A percentile compares a stretch with the other conserved stretches of the same genome.
These are phyloP conservation scores for Pipra filicauda DNA, from an alignment of 2,113 vertebrate species.

Conservation along the genomic window DNA sequence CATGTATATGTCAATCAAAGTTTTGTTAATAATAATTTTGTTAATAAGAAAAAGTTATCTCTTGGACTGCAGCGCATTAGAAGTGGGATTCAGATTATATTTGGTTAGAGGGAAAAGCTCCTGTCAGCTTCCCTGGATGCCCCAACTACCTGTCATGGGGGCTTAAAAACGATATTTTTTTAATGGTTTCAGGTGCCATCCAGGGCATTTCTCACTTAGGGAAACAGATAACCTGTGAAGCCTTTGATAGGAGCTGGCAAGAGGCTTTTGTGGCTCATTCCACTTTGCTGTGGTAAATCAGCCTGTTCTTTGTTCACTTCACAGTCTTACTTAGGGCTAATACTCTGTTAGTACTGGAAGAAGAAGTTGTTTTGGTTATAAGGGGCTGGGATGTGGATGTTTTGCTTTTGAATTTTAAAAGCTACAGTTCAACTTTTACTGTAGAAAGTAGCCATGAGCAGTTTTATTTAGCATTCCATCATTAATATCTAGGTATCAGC, in stretches of 20 bases:
- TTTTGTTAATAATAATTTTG: not conserved
- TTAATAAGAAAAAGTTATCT: not conserved
- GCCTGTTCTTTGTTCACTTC: not conserved
- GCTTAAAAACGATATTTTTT: not conserved
- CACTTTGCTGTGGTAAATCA: not conserved
- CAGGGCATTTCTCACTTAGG: not conserved
- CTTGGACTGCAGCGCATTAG: not conserved
- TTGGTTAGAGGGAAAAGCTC: not conserved
- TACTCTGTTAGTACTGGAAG: not conserved
- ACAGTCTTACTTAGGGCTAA: not conserved
- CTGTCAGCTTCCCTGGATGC: rapidly evolving
- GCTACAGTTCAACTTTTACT: not conserved
- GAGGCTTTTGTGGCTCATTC: not conserved
- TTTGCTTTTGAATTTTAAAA: not conserved
- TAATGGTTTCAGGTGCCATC: not conserved
- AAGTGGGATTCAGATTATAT: not conserved
- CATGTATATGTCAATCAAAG: not conserved
- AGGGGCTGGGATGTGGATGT: not conserved
- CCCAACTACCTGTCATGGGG: not conserved
- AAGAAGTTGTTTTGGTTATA: not conserved
- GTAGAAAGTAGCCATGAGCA: not conserved
- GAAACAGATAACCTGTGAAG: not conserved
- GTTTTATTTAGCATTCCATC: not conserved
- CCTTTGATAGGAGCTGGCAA: not conserved
- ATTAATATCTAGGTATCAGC: not conserved